phyloP scores from a whole-genome alignment of 2,113 vertebrate genomes.

The Sitta europaea region DNA sequence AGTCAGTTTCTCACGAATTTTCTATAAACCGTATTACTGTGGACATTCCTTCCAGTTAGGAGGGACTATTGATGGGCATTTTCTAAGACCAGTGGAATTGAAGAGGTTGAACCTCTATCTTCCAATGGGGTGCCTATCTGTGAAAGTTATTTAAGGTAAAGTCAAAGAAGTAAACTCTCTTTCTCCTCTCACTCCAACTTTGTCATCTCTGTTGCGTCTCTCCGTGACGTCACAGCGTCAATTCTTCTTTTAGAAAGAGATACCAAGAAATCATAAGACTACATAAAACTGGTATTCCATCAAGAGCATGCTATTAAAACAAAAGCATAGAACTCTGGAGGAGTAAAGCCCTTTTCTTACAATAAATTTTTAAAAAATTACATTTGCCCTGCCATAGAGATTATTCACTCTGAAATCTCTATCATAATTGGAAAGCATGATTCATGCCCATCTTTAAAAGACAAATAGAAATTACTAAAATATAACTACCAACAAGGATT shows the following conservation, averaged over 20 bases:
- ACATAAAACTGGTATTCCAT: not conserved
- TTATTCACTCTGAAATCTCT: not conserved
- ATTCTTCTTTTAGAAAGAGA: not conserved
- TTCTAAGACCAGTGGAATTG: no score
- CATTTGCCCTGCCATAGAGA: not conserved
- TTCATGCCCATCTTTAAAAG: not conserved
- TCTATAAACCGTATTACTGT: no score
- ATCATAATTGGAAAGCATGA: not conserved
- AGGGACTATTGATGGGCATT: no score
- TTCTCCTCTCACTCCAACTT: no score
- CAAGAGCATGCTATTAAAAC: not conserved
- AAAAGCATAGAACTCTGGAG: not conserved
- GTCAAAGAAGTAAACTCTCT: no score
- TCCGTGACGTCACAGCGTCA: no score
- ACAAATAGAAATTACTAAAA: not conserved
- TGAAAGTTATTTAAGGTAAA: no score
- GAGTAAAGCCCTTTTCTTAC: not conserved
- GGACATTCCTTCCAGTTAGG: no score
- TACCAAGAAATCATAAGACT: not conserved
- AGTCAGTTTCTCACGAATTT: no score
- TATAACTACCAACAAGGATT: not conserved
- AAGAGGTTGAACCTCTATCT: no score
- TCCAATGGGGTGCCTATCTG: no score
- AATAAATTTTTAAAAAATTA: not conserved
- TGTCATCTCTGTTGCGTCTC: no score